Evolutionary conservation across 2,888 invertebrate genomes (phyloP), one percentile per base, ranked within the genome.

Genomic region (Ditula angustiorana): DNA sequence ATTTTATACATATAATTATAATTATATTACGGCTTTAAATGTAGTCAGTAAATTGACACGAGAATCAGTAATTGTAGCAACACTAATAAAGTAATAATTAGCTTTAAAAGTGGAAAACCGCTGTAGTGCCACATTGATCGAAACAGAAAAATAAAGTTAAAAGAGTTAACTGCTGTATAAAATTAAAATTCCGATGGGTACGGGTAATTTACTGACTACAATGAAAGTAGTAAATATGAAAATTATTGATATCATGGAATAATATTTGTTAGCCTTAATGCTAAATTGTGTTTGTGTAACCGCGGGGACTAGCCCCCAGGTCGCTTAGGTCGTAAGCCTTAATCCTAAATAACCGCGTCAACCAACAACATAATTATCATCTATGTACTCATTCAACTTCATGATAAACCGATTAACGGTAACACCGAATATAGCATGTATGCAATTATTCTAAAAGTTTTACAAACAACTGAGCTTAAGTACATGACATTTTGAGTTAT

Each of bases 371-470:
- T 44, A n/a, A n/a, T n/a, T n/a, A 50, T 41, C 23, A 19, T 57
- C 59, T 64, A 64, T n/a, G n/a, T n/a, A n/a, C 62, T n/a, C 53
- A 35, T 19, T 26, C 52, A 64, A 58, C 64, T 53, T 52, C 58
- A 59, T n/a, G n/a, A n/a, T 61, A 55, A 61, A 55, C 47, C 55
- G 56, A 61, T 62, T 62, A 62, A 65, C 67, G 26, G 58, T 58
- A 67, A 67, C 65, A 65, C 65, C 58, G 55, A 65, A 65, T 67
- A 67, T 67, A 65, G 58, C 58, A 35, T 30, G 26, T 61, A 58
- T 47, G 58, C 46, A 53, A 50, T 59, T 59, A 58, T 21, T 47
- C 50, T 63, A 63, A 58, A 53, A 59, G 58, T 57, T 57, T n/a
- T 50, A 53, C 52, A 64, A 64, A 64, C 46, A 64, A 59, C 47